phyloP scores from a whole-genome alignment of 2,888 invertebrate genomes.

The Cyaniris semiargus region DNA sequence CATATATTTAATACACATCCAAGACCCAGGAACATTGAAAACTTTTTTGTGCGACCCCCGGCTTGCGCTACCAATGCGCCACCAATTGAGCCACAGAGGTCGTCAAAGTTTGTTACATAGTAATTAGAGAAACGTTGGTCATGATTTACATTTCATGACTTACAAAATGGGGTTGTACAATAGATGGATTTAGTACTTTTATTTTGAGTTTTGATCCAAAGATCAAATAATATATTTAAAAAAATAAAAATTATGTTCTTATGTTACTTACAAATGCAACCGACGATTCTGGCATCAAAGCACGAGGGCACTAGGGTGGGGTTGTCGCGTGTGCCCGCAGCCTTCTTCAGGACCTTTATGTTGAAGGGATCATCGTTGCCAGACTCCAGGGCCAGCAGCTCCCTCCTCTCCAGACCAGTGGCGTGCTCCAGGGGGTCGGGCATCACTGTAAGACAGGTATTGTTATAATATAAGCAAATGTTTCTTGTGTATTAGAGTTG shows the following conservation, averaged over 20 bases:
- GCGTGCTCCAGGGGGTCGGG: constrained; percentile 95
- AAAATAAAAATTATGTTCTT: background rate
- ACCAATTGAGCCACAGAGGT: too few species aligned
- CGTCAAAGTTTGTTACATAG: too few species aligned
- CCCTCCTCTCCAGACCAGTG: constrained; percentile 95
- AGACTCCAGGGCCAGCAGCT: constrained; percentile 90
- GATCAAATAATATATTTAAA: too few species aligned
- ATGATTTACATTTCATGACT: too few species aligned
- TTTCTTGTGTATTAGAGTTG: background rate
- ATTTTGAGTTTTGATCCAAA: too few species aligned
- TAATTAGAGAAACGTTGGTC: too few species aligned
- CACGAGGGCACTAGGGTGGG: constrained; percentile 96
- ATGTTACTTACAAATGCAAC: constrained; percentile 90
- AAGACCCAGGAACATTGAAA: too few species aligned
- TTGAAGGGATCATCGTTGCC: constrained; percentile 95
- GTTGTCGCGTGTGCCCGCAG: constrained; percentile 89
- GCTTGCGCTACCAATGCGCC: too few species aligned
- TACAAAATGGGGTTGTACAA: too few species aligned
- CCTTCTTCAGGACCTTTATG: constrained; percentile 90
- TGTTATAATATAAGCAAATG: background rate
- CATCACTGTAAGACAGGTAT: constrained; percentile 79
- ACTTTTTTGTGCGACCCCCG: too few species aligned
- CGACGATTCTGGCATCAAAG: constrained; percentile 93
- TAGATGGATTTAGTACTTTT: too few species aligned
- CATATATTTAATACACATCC: too few species aligned